Conservation (phyloP, 2,797 vertebrate genomes). For the Schizopygopsis pylzovi region DNA sequence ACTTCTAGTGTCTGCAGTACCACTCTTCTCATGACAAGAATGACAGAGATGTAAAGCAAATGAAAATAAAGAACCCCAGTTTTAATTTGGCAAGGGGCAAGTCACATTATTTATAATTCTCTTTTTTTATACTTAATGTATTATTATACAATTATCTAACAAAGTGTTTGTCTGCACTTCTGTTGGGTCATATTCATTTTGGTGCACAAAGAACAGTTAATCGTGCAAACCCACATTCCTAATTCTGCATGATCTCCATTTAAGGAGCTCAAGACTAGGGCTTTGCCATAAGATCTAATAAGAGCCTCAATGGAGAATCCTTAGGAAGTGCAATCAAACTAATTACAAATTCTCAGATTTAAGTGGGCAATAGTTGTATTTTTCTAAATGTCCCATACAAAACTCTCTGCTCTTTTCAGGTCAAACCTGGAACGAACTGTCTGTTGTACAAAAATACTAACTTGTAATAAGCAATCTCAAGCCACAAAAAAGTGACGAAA, state of each 20-base stretch:
- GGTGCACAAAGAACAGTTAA: neutral
- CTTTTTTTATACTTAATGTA: neutral
- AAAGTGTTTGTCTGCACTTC: no score
- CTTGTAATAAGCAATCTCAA: neutral
- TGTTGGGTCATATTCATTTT: neutral
- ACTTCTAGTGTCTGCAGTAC: conserved; percentile 47
- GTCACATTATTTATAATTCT: conserved; percentile 5
- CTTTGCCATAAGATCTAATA: conserved; percentile 3
- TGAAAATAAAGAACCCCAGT: conserved; percentile 48
- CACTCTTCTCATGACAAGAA: conserved; percentile 52
- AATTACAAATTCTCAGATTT: conserved; percentile 7
- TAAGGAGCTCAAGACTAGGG: conserved; percentile 1
- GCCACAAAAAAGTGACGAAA: neutral
- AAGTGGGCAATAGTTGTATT: conserved; percentile 3
- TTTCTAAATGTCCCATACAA: neutral
- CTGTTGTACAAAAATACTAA: neutral
- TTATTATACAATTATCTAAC: neutral
- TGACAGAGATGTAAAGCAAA: conserved; percentile 58
- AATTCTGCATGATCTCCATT: conserved; percentile 11
- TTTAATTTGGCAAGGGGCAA: conserved; percentile 61
- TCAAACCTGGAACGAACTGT: neutral
- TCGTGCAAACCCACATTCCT: conserved; percentile 8
- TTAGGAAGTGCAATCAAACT: conserved; percentile 34
- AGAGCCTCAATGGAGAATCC: conserved; percentile 1
- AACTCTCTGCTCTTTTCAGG: neutral